Evolutionary conservation across 2,797 vertebrate species (phyloP).

Genomic region (Cacajao melanocephalus): DNA sequence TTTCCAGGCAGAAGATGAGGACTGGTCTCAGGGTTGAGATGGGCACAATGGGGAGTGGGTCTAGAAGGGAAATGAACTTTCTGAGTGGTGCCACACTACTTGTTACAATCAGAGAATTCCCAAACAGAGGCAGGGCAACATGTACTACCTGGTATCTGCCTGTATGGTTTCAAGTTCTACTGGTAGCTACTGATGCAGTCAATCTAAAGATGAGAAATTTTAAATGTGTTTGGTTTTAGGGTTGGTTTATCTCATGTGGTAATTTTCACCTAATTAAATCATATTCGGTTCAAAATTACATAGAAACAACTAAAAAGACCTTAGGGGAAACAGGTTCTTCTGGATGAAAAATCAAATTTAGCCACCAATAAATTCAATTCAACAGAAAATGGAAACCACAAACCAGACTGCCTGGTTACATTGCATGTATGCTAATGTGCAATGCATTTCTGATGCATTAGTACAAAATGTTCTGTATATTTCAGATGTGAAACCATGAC

Average conservation of each 20-base stretch:
- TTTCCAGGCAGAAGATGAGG: neutral
- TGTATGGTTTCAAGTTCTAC: neutral
- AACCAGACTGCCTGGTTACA: slow-evolving; percentile 20
- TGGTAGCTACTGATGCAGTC: neutral
- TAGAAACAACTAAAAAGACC: slow-evolving; percentile 51
- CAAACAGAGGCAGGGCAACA: neutral
- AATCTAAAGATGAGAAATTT: slow-evolving; percentile 24
- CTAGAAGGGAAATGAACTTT: neutral
- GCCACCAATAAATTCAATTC: slow-evolving; percentile 64
- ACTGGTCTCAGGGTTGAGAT: accelerated
- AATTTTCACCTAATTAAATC: slow-evolving; percentile 70
- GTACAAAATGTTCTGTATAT: slow-evolving; percentile 2
- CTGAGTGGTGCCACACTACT: neutral
- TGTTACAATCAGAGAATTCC: neutral
- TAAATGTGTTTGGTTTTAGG: slow-evolving; percentile 59
- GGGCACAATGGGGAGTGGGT: neutral
- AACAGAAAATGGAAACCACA: slow-evolving; percentile 62
- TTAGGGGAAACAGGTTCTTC: slow-evolving; percentile 66
- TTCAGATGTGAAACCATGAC: neutral
- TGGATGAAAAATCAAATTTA: slow-evolving; percentile 69
- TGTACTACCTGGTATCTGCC: neutral
- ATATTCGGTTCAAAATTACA: slow-evolving; percentile 59
- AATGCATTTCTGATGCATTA: neutral
- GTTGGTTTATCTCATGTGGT: slow-evolving; percentile 28
- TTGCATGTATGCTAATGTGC: slow-evolving; percentile 19